Evolutionary conservation across 1,140 invertebrate genomes (phyloP).

Genomic region (Bombus pascuorum): DNA sequence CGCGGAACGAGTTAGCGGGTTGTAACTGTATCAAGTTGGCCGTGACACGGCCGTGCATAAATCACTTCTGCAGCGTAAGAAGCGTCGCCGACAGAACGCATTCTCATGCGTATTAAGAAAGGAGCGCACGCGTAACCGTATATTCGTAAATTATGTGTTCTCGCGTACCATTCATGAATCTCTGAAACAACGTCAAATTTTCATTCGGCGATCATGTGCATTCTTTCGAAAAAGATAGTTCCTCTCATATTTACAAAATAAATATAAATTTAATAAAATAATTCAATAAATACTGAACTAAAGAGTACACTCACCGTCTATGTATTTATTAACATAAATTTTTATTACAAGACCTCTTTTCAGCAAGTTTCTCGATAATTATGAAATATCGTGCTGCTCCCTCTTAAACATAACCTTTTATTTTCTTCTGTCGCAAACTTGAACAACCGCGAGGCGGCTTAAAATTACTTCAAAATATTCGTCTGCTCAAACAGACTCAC

Average conservation of each 20-base stretch:
- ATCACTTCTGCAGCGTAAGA: constrained; percentile 73
- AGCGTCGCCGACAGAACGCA: constrained; percentile 63
- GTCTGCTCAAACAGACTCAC: not conserved
- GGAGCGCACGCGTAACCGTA: not conserved
- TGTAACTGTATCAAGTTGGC: constrained; percentile 81
- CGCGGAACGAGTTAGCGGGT: constrained; percentile 76
- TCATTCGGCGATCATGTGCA: too few species aligned
- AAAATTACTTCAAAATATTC: not conserved
- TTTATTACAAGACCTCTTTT: not conserved
- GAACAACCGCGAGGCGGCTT: not conserved
- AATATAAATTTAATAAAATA: too few species aligned
- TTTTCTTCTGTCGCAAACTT: not conserved
- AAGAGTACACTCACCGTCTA: too few species aligned
- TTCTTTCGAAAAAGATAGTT: too few species aligned
- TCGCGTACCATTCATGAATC: not conserved
- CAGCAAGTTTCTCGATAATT: not conserved
- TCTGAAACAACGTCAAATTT: too few species aligned
- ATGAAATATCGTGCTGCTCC: not conserved
- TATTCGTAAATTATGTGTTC: not conserved
- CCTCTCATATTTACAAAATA: too few species aligned
- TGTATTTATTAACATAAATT: not conserved
- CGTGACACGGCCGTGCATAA: constrained; percentile 80
- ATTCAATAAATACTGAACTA: too few species aligned
- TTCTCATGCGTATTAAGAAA: not conserved
- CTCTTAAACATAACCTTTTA: not conserved